phyloP scores from a whole-genome alignment of 2,797 vertebrate genomes.

The Mastacembelus armatus region DNA sequence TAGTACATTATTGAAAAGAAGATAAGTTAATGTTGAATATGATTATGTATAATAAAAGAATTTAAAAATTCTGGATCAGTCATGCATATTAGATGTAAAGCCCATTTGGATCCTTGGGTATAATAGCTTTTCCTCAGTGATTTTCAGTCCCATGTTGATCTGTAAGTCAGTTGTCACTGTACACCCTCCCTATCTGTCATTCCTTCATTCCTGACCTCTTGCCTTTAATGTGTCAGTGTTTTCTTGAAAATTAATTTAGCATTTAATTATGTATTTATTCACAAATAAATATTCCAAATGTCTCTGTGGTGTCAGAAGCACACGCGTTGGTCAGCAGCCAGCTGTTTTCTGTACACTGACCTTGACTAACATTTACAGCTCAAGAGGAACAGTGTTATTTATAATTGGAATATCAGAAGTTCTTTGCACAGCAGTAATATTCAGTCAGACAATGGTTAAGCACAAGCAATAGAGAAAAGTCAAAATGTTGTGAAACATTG shows the following conservation, averaged over 20 bases:
- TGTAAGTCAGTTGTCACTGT: too few species aligned
- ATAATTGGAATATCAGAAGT: neutral
- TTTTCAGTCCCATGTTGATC: too few species aligned
- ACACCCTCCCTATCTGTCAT: neutral
- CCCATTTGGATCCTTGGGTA: too few species aligned
- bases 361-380: conserved; percentile 36
- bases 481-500: neutral
- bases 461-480: neutral
- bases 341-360: conserved; percentile 42
- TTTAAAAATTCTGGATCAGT: neutral
- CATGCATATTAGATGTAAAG: neutral
- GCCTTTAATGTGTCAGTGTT: conserved; percentile 41
- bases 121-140: too few species aligned
- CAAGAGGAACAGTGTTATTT: conserved; percentile 5
- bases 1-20: too few species aligned
- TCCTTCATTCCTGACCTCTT: conserved; percentile 29
- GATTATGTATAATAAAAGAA: conserved; percentile 5
- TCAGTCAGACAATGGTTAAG: neutral
- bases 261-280: conserved; percentile 68
- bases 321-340: conserved; percentile 27
- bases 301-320: conserved; percentile 27
- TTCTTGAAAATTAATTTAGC: conserved; percentile 42
- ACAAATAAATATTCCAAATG: conserved; percentile 41
- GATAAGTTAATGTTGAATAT: neutral
- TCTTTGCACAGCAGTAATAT: neutral